Base-by-base conservation (phyloP, 2,888 invertebrate genomes). In the Fissipunctia ypsillon region DNA sequence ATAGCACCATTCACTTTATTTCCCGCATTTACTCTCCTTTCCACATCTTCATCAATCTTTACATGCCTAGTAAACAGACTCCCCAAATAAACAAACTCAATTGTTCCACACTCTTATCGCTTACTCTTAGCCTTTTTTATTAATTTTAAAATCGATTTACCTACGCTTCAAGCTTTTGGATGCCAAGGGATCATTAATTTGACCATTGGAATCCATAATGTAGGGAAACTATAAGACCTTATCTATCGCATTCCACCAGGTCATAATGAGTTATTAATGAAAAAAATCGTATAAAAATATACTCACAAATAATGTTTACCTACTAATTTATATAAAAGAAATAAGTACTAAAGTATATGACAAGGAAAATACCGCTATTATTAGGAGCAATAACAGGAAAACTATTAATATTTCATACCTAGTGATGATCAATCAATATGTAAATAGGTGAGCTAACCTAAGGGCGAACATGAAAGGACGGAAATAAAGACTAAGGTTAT, bases 301-400 rank as follows among this genome's bases (percentile, higher is more conserved):
- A 19, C 16, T 9, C 14, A n/a, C 10, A 76, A 66, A 66, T n/a
- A 4, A 38, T 31, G 28, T 25, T 25, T 16, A 45, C 75, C 25
- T 35, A 25, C 35, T 28, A 60, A 54, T 38, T 48, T 12, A 22
- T 28, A 12, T 54, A 52, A 76, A 52, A 66, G 45, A 56, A 79
- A 66, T 76, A 65, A 52, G 52, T 38, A n/a, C n/a, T n/a, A n/a
- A 31, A 74, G 50, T 68, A 45, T 12, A 57, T 16, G 12, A 57
- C 54, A 65, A 74, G 81, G 81, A 79, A 70, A 83, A 81, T 57
- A 52, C 43, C 2, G 16, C 28, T 69, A 68, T 28, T 45, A 64
- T 59, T 71, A 76, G 19, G 3, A 54, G 14, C 52, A 75, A 61
- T 38, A 81, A 66, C 84, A 84, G 81, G 84, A 81, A 81, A 81